Conservation (phyloP, 2,113 vertebrate genomes). For the Ptyas mucosa region DNA sequence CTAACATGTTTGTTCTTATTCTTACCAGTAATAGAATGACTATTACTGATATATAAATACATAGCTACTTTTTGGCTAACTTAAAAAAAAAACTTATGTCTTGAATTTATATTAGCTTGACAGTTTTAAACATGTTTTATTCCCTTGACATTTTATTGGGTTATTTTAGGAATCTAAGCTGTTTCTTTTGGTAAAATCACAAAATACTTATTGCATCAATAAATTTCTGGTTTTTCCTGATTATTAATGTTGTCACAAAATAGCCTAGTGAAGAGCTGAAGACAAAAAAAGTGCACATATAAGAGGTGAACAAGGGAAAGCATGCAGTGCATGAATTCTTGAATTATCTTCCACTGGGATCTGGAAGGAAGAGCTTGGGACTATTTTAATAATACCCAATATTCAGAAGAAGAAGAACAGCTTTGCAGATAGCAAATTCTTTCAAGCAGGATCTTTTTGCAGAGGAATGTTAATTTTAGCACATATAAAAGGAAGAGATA, state of each 20-base stretch:
- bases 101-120: conserved; percentile 37
- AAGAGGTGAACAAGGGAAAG: background rate
- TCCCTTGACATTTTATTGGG: conserved; percentile 28
- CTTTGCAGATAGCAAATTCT: background rate
- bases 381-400: background rate
- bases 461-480: background rate
- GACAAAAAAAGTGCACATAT: background rate
- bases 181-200: conserved; percentile 28
- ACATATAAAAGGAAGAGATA: background rate
- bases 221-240: background rate
- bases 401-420: background rate
- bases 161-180: conserved; percentile 36
- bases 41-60: conserved; percentile 44
- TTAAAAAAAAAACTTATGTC: conserved; percentile 36
- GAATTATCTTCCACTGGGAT: background rate
- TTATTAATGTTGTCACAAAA: background rate
- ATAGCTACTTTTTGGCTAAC: conserved; percentile 44
- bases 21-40: conserved; percentile 46
- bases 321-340: background rate
- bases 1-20: conserved; percentile 48
- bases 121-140: conserved; percentile 53
- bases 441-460: background rate
- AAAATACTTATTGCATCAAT: background rate
- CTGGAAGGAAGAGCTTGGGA: background rate
- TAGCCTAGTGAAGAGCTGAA: background rate